Percentiles rank a stretch among this genome's conserved stretches.
Conservation (phyloP, 2,888 invertebrate species). For the Eupithecia vulgata region DNA sequence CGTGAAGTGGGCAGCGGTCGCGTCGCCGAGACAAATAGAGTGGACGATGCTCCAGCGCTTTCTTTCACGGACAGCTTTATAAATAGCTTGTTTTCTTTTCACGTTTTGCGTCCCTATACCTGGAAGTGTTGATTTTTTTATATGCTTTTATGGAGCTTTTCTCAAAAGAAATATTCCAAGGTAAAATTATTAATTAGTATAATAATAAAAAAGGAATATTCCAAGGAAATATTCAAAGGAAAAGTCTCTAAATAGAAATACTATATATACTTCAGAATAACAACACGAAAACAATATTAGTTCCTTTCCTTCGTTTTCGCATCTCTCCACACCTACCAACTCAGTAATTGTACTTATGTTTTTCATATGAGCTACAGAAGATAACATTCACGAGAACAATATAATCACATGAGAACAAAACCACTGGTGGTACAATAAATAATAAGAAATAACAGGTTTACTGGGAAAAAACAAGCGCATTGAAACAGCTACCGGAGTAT, state of each 20-base stretch:
- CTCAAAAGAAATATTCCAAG: not conserved
- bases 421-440: constrained; percentile 20
- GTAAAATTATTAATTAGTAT: no score
- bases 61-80: constrained; percentile 65
- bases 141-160: not conserved
- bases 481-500: constrained; percentile 11
- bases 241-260: not conserved
- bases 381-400: constrained; percentile 2
- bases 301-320: not conserved
- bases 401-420: constrained; percentile 29
- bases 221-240: no score
- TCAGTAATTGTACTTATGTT: not conserved
- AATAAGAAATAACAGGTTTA: constrained; percentile 23
- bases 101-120: constrained; percentile 49
- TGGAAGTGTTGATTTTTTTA: not conserved
- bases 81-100: constrained; percentile 69
- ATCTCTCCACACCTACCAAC: not conserved
- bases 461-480: constrained; percentile 24
- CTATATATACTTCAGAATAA: not conserved
- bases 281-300: not conserved
- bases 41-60: constrained; percentile 65
- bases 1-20: constrained; percentile 74
- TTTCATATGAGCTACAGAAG: constrained; percentile 5
- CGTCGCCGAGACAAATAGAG: constrained; percentile 76
- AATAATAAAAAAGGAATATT: not conserved